Evolutionary conservation across 2,888 invertebrate genomes (phyloP).

Genomic region (Germaria angustata): DNA sequence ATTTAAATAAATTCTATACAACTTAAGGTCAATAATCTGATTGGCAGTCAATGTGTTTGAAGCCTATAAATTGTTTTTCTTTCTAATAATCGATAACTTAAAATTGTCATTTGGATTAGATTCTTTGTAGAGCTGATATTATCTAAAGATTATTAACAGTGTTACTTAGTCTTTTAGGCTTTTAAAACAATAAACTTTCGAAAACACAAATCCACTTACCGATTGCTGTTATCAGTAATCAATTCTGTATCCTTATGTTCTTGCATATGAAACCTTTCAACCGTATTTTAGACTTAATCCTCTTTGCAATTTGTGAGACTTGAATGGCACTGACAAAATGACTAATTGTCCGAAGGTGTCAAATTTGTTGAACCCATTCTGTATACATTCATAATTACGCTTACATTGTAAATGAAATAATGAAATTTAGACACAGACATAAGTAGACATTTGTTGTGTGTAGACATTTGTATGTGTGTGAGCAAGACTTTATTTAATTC

Average conservation of each 20-base stretch:
- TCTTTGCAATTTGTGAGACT: conserved; percentile 25
- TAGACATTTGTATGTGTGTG: background rate
- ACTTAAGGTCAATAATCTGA: too few relatives aligned
- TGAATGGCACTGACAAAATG: conserved; percentile 45
- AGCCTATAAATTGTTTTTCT: too few relatives aligned
- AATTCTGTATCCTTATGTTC: background rate
- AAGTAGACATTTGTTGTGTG: background rate
- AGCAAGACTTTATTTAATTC: conserved; percentile 14
- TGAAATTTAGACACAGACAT: too few relatives aligned
- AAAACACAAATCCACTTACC: background rate
- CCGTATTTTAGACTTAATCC: conserved; percentile 23
- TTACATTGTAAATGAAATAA: too few relatives aligned
- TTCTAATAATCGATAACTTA: too few relatives aligned
- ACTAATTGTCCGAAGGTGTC: conserved; percentile 49
- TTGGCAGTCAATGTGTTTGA: too few relatives aligned
- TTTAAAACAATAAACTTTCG: too few relatives aligned
- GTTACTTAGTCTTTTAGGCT: too few relatives aligned
- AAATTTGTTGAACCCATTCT: conserved; percentile 21
- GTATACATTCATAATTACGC: background rate
- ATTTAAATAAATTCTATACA: too few relatives aligned
- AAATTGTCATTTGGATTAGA: too few relatives aligned
- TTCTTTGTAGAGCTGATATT: too few relatives aligned
- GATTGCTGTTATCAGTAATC: background rate
- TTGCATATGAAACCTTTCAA: conserved; percentile 2
- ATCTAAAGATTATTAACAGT: too few relatives aligned